Percentiles rank a stretch among this genome's conserved stretches.
phyloP scores from a whole-genome alignment of 2,888 invertebrate genomes.

The Amblyjoppa fuscipennis region DNA sequence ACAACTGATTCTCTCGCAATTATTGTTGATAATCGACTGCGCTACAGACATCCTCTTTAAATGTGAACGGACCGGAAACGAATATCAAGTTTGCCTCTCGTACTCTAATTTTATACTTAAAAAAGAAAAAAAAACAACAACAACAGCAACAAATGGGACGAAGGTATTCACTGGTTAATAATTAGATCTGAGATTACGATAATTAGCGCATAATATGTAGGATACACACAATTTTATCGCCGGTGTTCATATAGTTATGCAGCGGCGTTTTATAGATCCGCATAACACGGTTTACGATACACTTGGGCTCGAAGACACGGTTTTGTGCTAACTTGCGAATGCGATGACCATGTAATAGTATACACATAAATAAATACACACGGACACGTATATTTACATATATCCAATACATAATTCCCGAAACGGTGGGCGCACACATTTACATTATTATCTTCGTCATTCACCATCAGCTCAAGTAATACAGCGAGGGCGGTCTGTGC shows the following conservation, averaged over 20 bases:
- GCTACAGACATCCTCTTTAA: too few species aligned
- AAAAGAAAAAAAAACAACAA: too few species aligned
- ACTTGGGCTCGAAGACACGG: slow-evolving; percentile 21
- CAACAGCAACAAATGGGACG: background rate
- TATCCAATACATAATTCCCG: slow-evolving; percentile 32
- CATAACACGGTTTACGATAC: slow-evolving; percentile 68
- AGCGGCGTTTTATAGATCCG: slow-evolving; percentile 68
- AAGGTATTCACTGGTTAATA: slow-evolving; percentile 69
- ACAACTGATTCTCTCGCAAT: slow-evolving; percentile 4
- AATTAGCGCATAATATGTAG: slow-evolving; percentile 77
- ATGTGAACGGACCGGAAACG: too few species aligned
- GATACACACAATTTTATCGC: slow-evolving; percentile 68
- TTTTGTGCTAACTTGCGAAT: slow-evolving; percentile 48
- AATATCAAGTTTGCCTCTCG: too few species aligned
- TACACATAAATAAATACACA: background rate
- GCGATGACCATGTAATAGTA: slow-evolving; percentile 30
- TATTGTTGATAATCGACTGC: slow-evolving; percentile 40
- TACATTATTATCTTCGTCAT: slow-evolving; percentile 67
- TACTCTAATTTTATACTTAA: too few species aligned
- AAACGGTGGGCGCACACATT: slow-evolving; percentile 47
- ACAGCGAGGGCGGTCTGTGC: slow-evolving; percentile 52
- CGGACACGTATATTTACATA: background rate
- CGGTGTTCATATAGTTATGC: slow-evolving; percentile 56
- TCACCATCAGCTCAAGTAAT: slow-evolving; percentile 62
- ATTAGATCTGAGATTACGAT: slow-evolving; percentile 76